Conservation (phyloP, 2,113 vertebrate genomes). For the Thymallus thymallus region DNA sequence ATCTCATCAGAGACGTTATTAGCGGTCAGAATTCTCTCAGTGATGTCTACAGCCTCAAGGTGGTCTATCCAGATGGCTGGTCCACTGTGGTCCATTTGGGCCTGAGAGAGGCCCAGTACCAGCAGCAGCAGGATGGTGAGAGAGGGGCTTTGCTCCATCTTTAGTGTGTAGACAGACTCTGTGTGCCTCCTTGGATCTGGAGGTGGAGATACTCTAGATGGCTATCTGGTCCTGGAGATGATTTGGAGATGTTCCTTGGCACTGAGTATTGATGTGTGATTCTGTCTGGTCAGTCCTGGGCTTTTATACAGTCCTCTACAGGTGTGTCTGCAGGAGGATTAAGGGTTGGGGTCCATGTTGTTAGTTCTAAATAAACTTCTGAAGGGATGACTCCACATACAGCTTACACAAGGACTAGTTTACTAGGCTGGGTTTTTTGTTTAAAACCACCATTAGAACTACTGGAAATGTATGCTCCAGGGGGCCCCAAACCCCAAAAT, state of each 20-base stretch:
- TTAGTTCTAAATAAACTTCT: slow-evolving; percentile 33
- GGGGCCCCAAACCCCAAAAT: too few species aligned
- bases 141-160: slow-evolving; percentile 6
- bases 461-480: too few species aligned
- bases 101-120: neutral
- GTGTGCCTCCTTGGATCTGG: neutral
- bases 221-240: neutral
- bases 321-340: slow-evolving; percentile 47
- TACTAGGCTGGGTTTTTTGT: too few species aligned
- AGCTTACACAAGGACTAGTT: too few species aligned
- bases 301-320: slow-evolving; percentile 48
- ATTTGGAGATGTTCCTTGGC: neutral
- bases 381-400: slow-evolving; percentile 21
- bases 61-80: neutral
- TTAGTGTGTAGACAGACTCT: neutral
- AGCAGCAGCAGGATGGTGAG: neutral
- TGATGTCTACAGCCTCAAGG: too few species aligned
- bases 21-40: slow-evolving; percentile 3
- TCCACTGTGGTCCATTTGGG: neutral
- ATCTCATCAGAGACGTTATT: slow-evolving; percentile 8
- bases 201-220: neutral
- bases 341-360: slow-evolving; percentile 28
- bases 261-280: slow-evolving; percentile 26
- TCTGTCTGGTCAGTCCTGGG: slow-evolving; percentile 18
- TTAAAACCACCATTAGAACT: too few species aligned